Conservation (phyloP, 2,888 invertebrate genomes). For the Alentia gelatinosa region DNA sequence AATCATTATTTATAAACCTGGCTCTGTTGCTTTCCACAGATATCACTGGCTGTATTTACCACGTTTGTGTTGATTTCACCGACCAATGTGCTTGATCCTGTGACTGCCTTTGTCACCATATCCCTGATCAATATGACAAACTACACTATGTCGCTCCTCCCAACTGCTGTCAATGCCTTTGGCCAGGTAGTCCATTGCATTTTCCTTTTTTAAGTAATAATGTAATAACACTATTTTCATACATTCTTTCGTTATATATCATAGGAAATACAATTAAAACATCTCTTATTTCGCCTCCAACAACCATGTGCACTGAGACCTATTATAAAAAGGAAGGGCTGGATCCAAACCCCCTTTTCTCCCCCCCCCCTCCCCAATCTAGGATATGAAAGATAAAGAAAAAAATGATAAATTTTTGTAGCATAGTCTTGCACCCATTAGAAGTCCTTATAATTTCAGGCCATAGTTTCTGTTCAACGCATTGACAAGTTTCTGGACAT, state of each 20-base stretch:
- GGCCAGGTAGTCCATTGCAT: slow-evolving; percentile 72
- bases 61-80: slow-evolving; percentile 87
- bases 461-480: background rate
- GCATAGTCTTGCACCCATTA: too few species aligned
- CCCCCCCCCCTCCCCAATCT: too few species aligned
- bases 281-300: background rate
- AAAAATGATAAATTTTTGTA: too few species aligned
- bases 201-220: background rate
- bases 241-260: background rate
- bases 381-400: too few species aligned
- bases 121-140: slow-evolving; percentile 96
- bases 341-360: too few species aligned
- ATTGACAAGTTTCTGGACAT: slow-evolving; percentile 14
- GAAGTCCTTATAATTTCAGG: too few species aligned
- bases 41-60: slow-evolving; percentile 78
- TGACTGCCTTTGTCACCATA: slow-evolving; percentile 96
- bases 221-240: background rate
- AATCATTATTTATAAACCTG: too few species aligned
- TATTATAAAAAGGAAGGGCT: too few species aligned
- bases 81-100: slow-evolving; percentile 87
- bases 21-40: slow-evolving; percentile 69
- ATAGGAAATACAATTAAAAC: background rate
- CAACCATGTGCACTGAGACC: background rate
- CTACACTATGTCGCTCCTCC: slow-evolving; percentile 95
- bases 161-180: slow-evolving; percentile 89